Evolutionary conservation across 1,140 invertebrate genomes (phyloP).

Genomic region (Drosophila sturtevanti): DNA sequence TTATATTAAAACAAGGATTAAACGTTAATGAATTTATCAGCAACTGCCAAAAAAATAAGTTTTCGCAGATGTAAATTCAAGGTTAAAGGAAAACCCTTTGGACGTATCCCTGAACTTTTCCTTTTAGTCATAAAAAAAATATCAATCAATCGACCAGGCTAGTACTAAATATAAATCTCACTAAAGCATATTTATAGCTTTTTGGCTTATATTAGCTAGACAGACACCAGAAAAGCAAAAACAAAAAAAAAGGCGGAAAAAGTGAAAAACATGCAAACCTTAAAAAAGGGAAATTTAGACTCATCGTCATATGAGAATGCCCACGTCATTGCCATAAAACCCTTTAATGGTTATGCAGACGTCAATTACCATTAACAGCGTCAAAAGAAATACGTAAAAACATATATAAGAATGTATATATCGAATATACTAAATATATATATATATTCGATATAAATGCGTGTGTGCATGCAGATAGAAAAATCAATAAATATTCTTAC

Average conservation of each 20-base stretch:
- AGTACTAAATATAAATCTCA: slow-evolving; percentile 5
- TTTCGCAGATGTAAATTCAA: no score
- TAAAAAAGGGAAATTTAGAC: not conserved
- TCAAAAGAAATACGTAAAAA: slow-evolving; percentile 16
- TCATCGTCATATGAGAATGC: slow-evolving; percentile 14
- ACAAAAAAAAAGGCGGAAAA: not conserved
- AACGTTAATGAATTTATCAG: no score
- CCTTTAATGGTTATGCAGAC: slow-evolving; percentile 54
- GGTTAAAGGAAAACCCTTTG: no score
- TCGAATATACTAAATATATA: slow-evolving; percentile 15
- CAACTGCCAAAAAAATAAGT: no score
- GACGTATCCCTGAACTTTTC: not conserved
- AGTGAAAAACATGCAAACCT: not conserved
- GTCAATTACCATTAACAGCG: slow-evolving; percentile 59
- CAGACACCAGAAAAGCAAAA: not conserved
- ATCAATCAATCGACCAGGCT: not conserved
- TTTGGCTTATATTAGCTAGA: slow-evolving; percentile 6
- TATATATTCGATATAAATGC: slow-evolving; percentile 22
- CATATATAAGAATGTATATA: slow-evolving; percentile 23
- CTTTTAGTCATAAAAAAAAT: not conserved
- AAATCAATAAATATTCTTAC: slow-evolving; percentile 65
- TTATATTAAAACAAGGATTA: no score
- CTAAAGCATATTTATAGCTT: slow-evolving; percentile 3
- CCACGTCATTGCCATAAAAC: slow-evolving; percentile 61
- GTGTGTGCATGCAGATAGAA: slow-evolving; percentile 10